Evolutionary conservation across 2,113 vertebrate species (phyloP).

Genomic region (Cavia aperea): DNA sequence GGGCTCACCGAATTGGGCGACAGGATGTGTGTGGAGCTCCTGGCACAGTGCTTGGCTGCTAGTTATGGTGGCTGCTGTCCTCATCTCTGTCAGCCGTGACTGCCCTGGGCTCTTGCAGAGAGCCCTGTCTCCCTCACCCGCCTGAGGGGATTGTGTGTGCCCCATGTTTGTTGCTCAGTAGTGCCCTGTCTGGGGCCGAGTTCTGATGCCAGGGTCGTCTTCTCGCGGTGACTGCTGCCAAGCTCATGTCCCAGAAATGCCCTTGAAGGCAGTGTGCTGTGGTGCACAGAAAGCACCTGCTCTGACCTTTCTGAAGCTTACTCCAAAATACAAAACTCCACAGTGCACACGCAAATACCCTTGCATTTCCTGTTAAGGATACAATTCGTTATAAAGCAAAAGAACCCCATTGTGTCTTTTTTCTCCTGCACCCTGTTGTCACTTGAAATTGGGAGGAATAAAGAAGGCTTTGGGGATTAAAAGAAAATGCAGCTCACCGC

Average conservation of each 20-base stretch:
- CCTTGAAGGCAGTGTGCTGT: not conserved
- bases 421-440: no score
- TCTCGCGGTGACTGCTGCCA: not conserved
- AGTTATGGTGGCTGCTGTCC: not conserved
- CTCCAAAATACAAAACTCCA: not conserved
- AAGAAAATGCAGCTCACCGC: not conserved
- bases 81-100: fast-evolving
- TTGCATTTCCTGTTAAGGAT: not conserved
- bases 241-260: not conserved
- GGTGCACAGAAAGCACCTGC: not conserved
- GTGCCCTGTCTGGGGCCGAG: not conserved
- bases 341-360: not conserved
- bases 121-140: no score
- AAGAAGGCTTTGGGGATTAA: not conserved
- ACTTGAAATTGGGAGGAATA: not conserved
- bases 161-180: not conserved
- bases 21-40: fast-evolving
- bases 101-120: not conserved
- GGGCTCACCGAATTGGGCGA: not conserved
- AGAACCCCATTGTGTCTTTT: not conserved
- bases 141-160: not conserved
- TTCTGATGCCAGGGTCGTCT: not conserved
- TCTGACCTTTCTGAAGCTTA: conserved; percentile 8
- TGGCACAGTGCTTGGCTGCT: not conserved
- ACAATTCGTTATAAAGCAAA: not conserved